A percentile compares a stretch with the other conserved stretches of the same genome.
phyloP scores from a whole-genome alignment of 1,140 invertebrate species.

The Eueides isabella region DNA sequence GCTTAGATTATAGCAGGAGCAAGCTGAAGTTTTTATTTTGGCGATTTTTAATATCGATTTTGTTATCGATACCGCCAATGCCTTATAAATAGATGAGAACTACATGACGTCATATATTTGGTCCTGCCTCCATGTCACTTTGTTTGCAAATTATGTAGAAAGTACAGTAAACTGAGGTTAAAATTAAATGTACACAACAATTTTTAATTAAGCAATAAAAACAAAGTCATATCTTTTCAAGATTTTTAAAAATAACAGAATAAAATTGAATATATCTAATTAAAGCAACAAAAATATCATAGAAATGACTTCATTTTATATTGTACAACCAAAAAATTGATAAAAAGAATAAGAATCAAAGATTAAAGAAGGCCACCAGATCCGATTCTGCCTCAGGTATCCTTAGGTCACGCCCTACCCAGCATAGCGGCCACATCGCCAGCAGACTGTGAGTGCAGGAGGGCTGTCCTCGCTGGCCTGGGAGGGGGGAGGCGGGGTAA shows the following conservation, averaged over 20 bases:
- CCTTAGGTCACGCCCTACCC: conserved; percentile 83
- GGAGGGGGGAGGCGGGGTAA: conserved; percentile 63
- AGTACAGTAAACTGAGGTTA: not conserved
- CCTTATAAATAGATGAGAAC: not conserved
- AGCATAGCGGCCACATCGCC: conserved; percentile 84
- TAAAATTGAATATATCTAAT: too few species aligned
- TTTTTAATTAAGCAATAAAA: not conserved
- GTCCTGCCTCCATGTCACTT: conserved; percentile 11
- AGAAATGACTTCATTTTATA: too few species aligned
- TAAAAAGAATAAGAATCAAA: not conserved
- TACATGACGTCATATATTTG: conserved; percentile 9
- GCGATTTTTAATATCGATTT: not conserved
- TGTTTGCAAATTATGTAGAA: not conserved
- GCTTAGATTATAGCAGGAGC: not conserved
- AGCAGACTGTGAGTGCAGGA: conserved; percentile 84
- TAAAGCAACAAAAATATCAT: not conserved
- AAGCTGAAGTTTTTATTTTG: not conserved
- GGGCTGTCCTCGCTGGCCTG: conserved; percentile 62
- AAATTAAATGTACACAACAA: not conserved
- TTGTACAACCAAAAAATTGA: not conserved
- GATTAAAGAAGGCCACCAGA: conserved; percentile 48
- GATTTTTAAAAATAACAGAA: too few species aligned
- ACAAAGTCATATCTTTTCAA: not conserved
- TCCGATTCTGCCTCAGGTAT: conserved; percentile 53
- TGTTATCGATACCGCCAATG: not conserved